phyloP scores from a whole-genome alignment of 1,140 invertebrate genomes.

The Temnothorax nylanderi region DNA sequence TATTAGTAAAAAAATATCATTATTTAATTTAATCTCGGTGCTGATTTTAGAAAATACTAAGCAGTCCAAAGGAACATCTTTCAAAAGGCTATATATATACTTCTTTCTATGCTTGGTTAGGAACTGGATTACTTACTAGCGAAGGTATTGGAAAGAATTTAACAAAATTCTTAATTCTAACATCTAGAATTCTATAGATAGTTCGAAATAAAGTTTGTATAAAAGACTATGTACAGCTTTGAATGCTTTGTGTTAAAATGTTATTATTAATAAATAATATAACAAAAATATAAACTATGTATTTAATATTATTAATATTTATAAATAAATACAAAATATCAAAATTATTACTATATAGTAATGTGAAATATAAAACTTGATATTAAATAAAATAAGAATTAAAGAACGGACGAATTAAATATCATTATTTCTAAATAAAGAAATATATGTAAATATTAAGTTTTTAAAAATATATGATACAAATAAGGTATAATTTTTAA shows the following conservation, averaged over 20 bases:
- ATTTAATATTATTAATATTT: slow-evolving; percentile 88
- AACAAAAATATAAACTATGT: slow-evolving; percentile 85
- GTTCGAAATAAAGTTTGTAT: neutral
- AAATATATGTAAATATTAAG: neutral
- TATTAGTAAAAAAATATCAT: neutral
- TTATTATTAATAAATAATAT: slow-evolving; percentile 76
- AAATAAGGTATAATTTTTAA: neutral
- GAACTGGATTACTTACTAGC: neutral
- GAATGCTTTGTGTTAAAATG: neutral
- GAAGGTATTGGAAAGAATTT: neutral
- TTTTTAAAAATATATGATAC: neutral
- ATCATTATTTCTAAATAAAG: neutral
- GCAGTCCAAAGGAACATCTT: slow-evolving; percentile 84
- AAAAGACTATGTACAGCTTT: neutral
- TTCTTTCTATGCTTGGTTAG: neutral
- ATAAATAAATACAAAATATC: slow-evolving; percentile 87
- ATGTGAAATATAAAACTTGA: neutral
- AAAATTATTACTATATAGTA: slow-evolving; percentile 63
- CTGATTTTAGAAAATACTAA: slow-evolving; percentile 72
- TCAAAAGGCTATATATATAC: slow-evolving; percentile 85
- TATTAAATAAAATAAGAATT: neutral
- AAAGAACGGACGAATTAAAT: neutral
- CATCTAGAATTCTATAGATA: no score
- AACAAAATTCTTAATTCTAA: neutral
- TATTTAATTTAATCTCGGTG: slow-evolving; percentile 28